Conservation (phyloP, 64 coral and sea anemone species). For the Exaiptasia diaphana region DNA sequence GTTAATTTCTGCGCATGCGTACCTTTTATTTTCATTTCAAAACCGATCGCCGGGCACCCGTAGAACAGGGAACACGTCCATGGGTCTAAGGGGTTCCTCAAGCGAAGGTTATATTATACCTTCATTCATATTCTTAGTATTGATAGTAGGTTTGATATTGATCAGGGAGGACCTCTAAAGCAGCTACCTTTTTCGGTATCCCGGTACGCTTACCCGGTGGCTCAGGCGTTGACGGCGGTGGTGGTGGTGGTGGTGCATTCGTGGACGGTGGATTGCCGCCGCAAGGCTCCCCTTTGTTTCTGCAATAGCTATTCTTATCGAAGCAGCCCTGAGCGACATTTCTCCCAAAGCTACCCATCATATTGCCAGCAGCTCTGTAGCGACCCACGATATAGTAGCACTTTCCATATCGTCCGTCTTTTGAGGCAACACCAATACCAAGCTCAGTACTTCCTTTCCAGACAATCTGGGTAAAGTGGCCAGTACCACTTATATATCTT, state of each 20-base stretch:
- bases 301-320: conserved; percentile 38
- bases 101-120: too few species aligned
- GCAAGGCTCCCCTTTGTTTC: neutral
- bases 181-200: too few species aligned
- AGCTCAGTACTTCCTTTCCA: conserved; percentile 77
- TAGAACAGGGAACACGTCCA: too few species aligned
- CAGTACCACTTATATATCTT: conserved; percentile 37
- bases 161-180: too few species aligned
- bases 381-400: conserved; percentile 77
- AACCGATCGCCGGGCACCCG: too few species aligned
- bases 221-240: neutral
- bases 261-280: neutral
- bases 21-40: too few species aligned
- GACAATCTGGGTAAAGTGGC: conserved; percentile 82
- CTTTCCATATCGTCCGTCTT: neutral
- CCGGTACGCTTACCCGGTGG: too few species aligned
- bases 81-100: too few species aligned
- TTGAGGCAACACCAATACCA: conserved; percentile 62
- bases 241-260: neutral
- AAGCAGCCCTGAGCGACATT: conserved; percentile 72
- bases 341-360: conserved; percentile 54
- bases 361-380: conserved; percentile 71
- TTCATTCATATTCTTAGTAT: too few species aligned
- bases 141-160: too few species aligned
- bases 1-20: too few species aligned